phyloP scores from a whole-genome alignment of 2,113 vertebrate genomes.

The Elanoides forficatus region DNA sequence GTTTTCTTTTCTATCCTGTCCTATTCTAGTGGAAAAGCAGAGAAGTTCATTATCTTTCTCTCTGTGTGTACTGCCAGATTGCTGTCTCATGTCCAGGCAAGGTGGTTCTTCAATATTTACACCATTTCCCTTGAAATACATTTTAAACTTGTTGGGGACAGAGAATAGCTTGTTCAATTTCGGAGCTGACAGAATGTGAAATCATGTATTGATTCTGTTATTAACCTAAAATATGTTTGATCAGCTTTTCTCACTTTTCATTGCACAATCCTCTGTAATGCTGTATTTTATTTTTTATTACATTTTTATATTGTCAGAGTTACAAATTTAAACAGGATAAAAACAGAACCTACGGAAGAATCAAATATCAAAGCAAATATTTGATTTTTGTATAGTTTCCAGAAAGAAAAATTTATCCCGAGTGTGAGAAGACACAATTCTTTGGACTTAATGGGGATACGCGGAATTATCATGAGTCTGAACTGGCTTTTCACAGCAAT shows the following conservation, averaged over 20 bases:
- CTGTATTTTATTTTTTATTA: not conserved
- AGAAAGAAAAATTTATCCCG: not conserved
- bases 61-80: not conserved
- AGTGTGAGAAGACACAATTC: not conserved
- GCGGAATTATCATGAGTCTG: not conserved
- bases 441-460: not conserved
- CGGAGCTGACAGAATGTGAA: not conserved
- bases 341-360: not conserved
- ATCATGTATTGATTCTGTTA: slow-evolving; percentile 24
- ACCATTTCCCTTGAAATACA: not conserved
- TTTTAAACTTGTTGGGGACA: not conserved
- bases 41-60: not conserved
- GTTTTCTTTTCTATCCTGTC: not conserved
- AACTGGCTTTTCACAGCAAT: not conserved
- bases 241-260: slow-evolving; percentile 33
- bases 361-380: slow-evolving; percentile 31
- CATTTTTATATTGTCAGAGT: not conserved
- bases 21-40: not conserved
- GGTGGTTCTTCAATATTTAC: slow-evolving; percentile 16
- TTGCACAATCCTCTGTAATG: not conserved
- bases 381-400: not conserved
- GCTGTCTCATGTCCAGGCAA: not conserved
- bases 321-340: slow-evolving; percentile 15
- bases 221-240: slow-evolving; percentile 33
- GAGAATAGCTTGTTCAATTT: not conserved